Evolutionary conservation across 2,797 vertebrate species (phyloP).

Genomic region (Vultur gryphus): DNA sequence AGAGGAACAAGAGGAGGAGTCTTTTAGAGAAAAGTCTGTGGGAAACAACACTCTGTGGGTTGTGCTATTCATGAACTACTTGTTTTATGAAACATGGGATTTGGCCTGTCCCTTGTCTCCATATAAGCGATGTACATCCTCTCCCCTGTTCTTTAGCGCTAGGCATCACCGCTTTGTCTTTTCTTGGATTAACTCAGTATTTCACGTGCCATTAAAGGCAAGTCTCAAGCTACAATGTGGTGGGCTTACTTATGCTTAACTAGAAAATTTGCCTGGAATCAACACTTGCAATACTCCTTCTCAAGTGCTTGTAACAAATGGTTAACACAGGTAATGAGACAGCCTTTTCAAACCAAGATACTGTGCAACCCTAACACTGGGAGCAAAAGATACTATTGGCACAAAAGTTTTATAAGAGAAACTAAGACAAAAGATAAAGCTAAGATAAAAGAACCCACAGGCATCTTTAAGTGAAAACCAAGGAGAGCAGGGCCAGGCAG

Average conservation of each 20-base stretch:
- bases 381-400: background rate
- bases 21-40: background rate
- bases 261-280: background rate
- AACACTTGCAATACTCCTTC: background rate
- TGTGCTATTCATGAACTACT: background rate
- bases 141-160: background rate
- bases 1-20: background rate
- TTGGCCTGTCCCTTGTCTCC: background rate
- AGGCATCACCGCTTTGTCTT: background rate
- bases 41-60: background rate
- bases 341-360: background rate
- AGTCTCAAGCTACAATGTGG: background rate
- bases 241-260: background rate
- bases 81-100: background rate
- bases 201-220: rapidly evolving
- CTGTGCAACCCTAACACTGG: background rate
- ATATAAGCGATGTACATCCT: background rate
- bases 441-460: background rate
- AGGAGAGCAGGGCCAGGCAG: background rate
- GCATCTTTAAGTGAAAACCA: background rate
- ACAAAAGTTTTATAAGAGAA: background rate
- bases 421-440: background rate
- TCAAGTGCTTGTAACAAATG: background rate
- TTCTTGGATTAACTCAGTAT: background rate
- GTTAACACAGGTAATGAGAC: background rate